Evolutionary conservation across 2,888 invertebrate genomes (phyloP), one percentile per base, ranked within the genome.

Genomic region (Syrista parreyssii): DNA sequence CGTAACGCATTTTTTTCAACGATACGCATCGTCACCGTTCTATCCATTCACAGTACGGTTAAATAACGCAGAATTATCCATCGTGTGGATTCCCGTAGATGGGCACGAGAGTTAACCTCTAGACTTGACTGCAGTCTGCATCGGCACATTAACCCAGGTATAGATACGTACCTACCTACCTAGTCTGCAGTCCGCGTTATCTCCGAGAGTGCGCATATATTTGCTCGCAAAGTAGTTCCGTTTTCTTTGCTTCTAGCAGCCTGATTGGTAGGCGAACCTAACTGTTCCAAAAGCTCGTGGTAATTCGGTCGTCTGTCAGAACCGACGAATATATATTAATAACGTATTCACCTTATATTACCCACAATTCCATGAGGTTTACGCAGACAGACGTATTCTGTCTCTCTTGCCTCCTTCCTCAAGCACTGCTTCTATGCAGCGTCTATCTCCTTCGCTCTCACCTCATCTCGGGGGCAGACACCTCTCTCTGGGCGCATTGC

Each of bases 1-100:
- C 31, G 31, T 23, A 32, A 9, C 12, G 11, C 4, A 31, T 79
- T 78, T 81, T 76, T 75, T 73, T 76, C 79, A 55, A 76, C 80
- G 80, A 83, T 82, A 83, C 78, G 78, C 68, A 82, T 76, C 78
- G 79, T 76, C 73, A 83, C 79, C 81, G 83, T 80, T 83, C 82
- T 80, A 81, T 79, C 80, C 79, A 78, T 79, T 79, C 81, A 77
- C 80, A 78, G 82, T 84, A 85, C 82, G 83, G 86, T 84, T 84
- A 84, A 87, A 86, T 84, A 84, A 86, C 86, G 86, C 84, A 87
- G 86, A 87, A 88, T 87, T 87, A 87, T 88, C 88, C 85, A 83
- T 84, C 87, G 83, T 83, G 84, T 82, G 81, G 82, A 79, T n/a
- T n/a, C 84, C 69, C 84, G 76, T 85, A 87, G 88, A 88, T 87